Evolutionary conservation across 1,140 invertebrate species (phyloP).

Genomic region (Asbolus verrucosus): DNA sequence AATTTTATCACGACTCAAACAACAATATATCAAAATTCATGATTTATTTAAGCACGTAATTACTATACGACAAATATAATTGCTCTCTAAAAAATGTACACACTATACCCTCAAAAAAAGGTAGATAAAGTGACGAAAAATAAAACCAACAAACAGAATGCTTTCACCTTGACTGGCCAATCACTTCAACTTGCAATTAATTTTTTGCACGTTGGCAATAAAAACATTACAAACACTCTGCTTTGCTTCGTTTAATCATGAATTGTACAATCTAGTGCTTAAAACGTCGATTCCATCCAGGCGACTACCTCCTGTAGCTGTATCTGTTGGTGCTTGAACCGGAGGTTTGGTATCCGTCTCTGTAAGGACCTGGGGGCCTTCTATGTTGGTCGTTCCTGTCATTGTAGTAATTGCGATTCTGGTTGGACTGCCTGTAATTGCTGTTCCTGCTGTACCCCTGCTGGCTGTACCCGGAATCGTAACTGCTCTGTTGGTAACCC

Average conservation of each 20-base stretch:
- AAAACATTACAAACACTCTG: too few species aligned
- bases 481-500: conserved; percentile 29
- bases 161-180: too few species aligned
- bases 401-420: conserved; percentile 27
- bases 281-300: too few species aligned
- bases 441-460: conserved; percentile 31
- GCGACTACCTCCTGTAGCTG: conserved; percentile 52
- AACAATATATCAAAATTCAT: conserved; percentile 7
- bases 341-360: conserved; percentile 51
- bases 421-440: conserved; percentile 28
- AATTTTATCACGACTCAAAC: conserved; percentile 16
- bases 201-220: too few species aligned
- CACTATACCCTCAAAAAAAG: too few species aligned
- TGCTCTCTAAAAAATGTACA: too few species aligned
- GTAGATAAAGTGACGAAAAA: too few species aligned
- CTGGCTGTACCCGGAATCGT: conserved; percentile 31
- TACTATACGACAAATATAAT: too few species aligned
- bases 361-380: conserved; percentile 58
- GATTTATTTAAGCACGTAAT: conserved; percentile 21
- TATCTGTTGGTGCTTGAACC: conserved; percentile 51
- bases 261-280: too few species aligned
- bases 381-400: conserved; percentile 31
- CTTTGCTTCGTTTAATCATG: too few species aligned
- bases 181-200: too few species aligned
- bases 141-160: too few species aligned